Conservation (phyloP, 2,797 vertebrate species). For the Corythornis leucogaster region DNA sequence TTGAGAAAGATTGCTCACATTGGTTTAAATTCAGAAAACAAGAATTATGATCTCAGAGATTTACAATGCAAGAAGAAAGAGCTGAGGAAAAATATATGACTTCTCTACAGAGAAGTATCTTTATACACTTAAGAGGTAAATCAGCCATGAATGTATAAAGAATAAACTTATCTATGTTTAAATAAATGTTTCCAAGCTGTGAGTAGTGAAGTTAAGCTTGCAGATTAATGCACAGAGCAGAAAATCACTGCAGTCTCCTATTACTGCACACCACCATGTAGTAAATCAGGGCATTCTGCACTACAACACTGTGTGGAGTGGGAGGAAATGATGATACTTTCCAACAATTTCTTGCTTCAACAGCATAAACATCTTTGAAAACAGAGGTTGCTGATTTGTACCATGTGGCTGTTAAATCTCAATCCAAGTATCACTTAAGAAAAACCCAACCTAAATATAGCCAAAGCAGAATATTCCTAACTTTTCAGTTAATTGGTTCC, state of each 20-base stretch:
- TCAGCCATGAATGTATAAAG: not conserved
- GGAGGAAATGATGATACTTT: not conserved
- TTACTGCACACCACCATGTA: not conserved
- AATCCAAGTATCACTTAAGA: not conserved
- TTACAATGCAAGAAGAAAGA: not conserved
- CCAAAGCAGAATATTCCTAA: not conserved
- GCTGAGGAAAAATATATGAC: not conserved
- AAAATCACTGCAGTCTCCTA: constrained; percentile 2
- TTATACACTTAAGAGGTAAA: constrained; percentile 3
- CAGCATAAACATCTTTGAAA: not conserved
- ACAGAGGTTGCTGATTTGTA: not conserved
- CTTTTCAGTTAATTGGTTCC: not conserved
- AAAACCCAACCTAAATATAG: not conserved
- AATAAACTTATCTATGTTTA: not conserved
- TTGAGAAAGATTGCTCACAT: not conserved
- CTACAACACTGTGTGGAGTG: not conserved
- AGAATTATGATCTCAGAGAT: not conserved
- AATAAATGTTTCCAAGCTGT: constrained; percentile 2
- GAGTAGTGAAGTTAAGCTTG: not conserved
- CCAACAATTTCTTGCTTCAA: not conserved
- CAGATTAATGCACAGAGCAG: not conserved
- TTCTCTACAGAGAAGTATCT: not conserved
- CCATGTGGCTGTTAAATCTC: not conserved
- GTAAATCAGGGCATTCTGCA: constrained; percentile 4
- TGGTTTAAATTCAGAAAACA: not conserved